Conservation (phyloP, 1,140 invertebrate genomes). For the Dufourea novaeangliae region DNA sequence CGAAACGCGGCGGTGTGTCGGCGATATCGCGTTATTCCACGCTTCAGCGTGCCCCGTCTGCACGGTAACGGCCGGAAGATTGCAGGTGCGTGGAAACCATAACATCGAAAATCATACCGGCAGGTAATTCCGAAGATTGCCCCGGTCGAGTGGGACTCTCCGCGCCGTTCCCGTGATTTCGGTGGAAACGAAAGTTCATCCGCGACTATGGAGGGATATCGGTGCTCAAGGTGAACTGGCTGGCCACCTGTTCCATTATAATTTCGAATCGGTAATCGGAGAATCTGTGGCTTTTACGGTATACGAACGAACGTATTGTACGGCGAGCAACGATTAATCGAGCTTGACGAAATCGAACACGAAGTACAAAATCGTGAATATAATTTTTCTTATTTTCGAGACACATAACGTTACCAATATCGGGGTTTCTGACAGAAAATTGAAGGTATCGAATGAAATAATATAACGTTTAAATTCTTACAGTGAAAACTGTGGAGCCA, state of each 20-base stretch:
- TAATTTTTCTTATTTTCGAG: background rate
- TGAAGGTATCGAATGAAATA: too few species aligned
- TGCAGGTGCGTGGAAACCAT: constrained; percentile 31
- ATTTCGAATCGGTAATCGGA: constrained; percentile 32
- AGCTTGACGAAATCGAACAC: background rate
- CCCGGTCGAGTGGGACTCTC: constrained; percentile 18
- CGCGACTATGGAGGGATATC: constrained; percentile 33
- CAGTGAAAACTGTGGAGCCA: too few species aligned
- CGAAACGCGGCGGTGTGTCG: background rate
- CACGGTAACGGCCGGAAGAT: constrained; percentile 3
- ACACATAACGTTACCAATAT: too few species aligned
- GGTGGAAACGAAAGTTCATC: constrained; percentile 44
- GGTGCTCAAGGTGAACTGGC: constrained; percentile 65
- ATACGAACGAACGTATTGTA: background rate
- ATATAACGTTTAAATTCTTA: background rate
- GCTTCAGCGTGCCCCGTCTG: background rate
- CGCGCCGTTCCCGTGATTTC: constrained; percentile 36
- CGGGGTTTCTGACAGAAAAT: too few species aligned
- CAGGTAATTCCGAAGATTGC: constrained; percentile 34
- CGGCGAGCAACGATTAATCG: background rate
- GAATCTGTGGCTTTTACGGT: background rate
- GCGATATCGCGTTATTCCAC: background rate
- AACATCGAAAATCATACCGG: constrained; percentile 45
- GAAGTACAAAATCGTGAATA: background rate
- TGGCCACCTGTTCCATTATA: constrained; percentile 66